Conservation (phyloP, 30 jellyfish, hydroid and myxozoan genomes). For the Pelagia noctiluca region DNA sequence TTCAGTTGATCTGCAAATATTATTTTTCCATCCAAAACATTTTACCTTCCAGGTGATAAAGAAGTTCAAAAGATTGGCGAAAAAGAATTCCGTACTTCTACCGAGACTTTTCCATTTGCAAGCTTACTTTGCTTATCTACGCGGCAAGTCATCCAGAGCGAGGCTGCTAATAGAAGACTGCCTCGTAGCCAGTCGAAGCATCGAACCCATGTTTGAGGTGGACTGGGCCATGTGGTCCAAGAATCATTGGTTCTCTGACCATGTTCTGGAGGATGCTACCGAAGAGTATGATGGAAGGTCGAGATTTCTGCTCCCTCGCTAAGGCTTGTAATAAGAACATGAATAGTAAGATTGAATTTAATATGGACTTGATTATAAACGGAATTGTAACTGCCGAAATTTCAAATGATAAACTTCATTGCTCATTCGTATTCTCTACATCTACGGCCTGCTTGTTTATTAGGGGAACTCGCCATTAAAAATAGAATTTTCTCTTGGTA, state of each 20-base stretch:
- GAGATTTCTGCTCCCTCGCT: slow-evolving; percentile 35
- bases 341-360: too few relatives aligned
- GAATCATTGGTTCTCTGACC: slow-evolving; percentile 68
- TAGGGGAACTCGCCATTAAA: too few relatives aligned
- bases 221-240: slow-evolving; percentile 81
- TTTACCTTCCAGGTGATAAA: slow-evolving; percentile 20
- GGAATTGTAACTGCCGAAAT: too few relatives aligned
- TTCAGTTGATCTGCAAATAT: background rate
- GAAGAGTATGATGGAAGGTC: slow-evolving; percentile 55
- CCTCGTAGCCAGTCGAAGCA: slow-evolving; percentile 74
- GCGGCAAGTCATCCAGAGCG: slow-evolving; percentile 72
- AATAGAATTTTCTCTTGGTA: too few relatives aligned
- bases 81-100: slow-evolving; percentile 41
- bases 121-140: slow-evolving; percentile 80
- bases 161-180: slow-evolving; percentile 83
- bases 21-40: background rate
- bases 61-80: slow-evolving; percentile 34
- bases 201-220: slow-evolving; percentile 71
- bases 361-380: too few relatives aligned
- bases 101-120: slow-evolving; percentile 85
- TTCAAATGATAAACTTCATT: too few relatives aligned
- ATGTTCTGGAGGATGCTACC: background rate
- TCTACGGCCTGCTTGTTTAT: too few relatives aligned
- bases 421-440: too few relatives aligned
- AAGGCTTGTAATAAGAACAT: background rate